Evolutionary conservation across 2,113 vertebrate genomes (phyloP).

Genomic region (Strix uralensis): DNA sequence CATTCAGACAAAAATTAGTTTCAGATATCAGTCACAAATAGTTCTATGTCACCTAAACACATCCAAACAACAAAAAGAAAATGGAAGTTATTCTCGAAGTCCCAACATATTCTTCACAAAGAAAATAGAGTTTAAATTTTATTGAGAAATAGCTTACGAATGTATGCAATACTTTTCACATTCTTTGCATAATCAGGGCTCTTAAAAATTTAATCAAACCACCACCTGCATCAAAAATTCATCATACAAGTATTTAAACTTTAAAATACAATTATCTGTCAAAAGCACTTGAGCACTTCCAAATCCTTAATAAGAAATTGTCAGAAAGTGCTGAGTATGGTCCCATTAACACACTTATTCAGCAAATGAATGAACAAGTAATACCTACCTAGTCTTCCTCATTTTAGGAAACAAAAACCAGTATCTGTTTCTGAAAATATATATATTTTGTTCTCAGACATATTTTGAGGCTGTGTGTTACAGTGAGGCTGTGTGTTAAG

Average conservation of each 20-base stretch:
- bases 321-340: not conserved
- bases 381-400: not conserved
- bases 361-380: not conserved
- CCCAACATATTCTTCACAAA: not conserved
- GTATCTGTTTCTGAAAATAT: not conserved
- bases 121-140: not conserved
- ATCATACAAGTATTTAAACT: conserved; percentile 47
- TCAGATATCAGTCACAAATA: not conserved
- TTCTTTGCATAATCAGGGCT: conserved; percentile 5
- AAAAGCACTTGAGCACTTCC: not conserved
- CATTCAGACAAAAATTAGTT: not conserved
- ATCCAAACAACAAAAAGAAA: not conserved
- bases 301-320: not conserved
- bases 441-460: not conserved
- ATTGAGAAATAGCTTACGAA: conserved; percentile 10
- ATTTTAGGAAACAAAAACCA: not conserved
- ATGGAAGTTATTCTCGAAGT: not conserved
- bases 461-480: not conserved
- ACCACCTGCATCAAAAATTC: conserved; percentile 35
- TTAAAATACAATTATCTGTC: conserved; percentile 32
- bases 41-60: not conserved
- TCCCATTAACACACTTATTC: not conserved
- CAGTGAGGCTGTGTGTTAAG: not conserved
- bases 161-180: not conserved
- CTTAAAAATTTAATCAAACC: conserved; percentile 52